Percentiles rank a stretch among this genome's conserved stretches.
Evolutionary conservation across 2,797 vertebrate genomes (phyloP).

Genomic region (Xenentodon cancila): DNA sequence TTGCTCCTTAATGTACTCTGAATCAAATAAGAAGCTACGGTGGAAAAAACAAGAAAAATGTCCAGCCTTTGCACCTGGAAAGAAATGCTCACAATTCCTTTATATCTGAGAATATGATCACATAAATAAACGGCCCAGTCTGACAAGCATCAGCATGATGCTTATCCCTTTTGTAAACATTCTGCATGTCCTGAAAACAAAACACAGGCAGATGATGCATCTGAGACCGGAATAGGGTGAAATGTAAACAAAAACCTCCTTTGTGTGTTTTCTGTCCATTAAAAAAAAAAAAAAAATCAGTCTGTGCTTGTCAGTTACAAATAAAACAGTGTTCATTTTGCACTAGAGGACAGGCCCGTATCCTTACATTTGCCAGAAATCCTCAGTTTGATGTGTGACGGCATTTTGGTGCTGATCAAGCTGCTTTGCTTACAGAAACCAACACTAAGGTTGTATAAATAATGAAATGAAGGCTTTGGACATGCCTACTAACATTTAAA

Average conservation of each 20-base stretch:
- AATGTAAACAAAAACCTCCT: background rate
- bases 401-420: no score
- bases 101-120: background rate
- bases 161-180: background rate
- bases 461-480: no score
- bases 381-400: no score
- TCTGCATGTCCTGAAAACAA: background rate
- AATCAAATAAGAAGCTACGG: background rate
- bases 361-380: no score
- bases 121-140: background rate
- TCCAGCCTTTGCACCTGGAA: background rate
- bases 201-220: background rate
- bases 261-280: background rate
- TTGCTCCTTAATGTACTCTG: background rate
- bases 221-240: background rate
- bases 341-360: no score
- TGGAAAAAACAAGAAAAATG: background rate
- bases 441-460: no score
- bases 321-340: no score
- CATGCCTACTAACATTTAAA: no score
- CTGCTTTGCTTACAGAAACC: no score
- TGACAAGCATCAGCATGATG: slow-evolving; percentile 1
- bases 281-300: no score
- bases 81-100: background rate
- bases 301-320: no score